Evolutionary conservation across 2,113 vertebrate species (phyloP).

Genomic region (Siphamia tubifer): DNA sequence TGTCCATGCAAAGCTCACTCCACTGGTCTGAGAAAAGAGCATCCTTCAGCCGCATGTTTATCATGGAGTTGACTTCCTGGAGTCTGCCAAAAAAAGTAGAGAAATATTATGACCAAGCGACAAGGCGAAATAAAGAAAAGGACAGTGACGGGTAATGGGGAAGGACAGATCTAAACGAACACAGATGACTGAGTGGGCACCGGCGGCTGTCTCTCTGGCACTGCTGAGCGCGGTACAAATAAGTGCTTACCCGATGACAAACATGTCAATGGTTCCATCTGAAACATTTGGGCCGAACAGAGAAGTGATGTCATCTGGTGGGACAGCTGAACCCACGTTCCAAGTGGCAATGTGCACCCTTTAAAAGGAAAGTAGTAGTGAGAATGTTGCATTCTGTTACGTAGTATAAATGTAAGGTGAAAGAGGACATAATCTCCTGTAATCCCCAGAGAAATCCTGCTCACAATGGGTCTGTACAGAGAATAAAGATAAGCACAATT

Average conservation of each 20-base stretch:
- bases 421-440: conserved; percentile 38
- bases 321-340: conserved; percentile 96
- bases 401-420: not conserved
- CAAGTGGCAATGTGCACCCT: conserved; percentile 96
- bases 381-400: conserved; percentile 5
- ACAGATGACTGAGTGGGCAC: conserved; percentile 68
- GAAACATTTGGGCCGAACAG: conserved; percentile 88
- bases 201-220: conserved; percentile 53
- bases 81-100: conserved; percentile 77
- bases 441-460: conserved; percentile 37
- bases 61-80: conserved; percentile 98
- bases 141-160: conserved; percentile 11
- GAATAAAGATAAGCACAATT: conserved; percentile 44
- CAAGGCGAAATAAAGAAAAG: not conserved
- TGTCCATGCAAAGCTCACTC: conserved; percentile 96
- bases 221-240: conserved; percentile 23
- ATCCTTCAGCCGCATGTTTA: conserved; percentile 95
- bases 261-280: conserved; percentile 86
- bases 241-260: conserved; percentile 91
- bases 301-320: conserved; percentile 89
- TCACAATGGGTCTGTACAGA: conserved; percentile 14
- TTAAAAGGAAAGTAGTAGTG: conserved; percentile 5
- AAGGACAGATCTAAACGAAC: conserved; percentile 16
- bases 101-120: not conserved
- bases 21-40: conserved; percentile 97